Percentiles rank a stretch among this genome's conserved stretches.
Conservation (phyloP, 2,113 vertebrate species). For the Cyprinodon tularosa region DNA sequence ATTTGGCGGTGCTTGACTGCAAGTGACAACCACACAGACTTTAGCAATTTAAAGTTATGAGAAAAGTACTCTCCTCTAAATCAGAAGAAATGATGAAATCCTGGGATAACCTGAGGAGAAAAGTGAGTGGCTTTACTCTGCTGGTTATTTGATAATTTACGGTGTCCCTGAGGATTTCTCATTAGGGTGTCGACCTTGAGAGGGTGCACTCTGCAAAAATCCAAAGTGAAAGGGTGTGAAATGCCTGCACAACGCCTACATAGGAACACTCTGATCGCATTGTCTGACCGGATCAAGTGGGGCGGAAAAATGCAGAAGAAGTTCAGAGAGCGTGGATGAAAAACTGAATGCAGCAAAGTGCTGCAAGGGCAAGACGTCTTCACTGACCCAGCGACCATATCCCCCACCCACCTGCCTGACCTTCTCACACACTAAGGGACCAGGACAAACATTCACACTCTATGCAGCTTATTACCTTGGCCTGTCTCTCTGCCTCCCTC, state of each 20-base stretch:
- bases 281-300: slow-evolving; percentile 65
- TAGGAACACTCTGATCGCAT: slow-evolving; percentile 67
- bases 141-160: slow-evolving; percentile 72
- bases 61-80: background rate
- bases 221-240: slow-evolving; percentile 68
- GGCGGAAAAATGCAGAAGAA: slow-evolving; percentile 75
- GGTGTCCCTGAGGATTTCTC: slow-evolving; percentile 69
- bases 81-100: slow-evolving; percentile 32
- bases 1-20: slow-evolving; percentile 53
- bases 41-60: background rate
- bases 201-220: slow-evolving; percentile 73
- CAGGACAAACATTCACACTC: slow-evolving; percentile 40
- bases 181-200: slow-evolving; percentile 77
- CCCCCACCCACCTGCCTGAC: background rate
- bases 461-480: slow-evolving; percentile 67
- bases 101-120: slow-evolving; percentile 57
- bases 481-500: slow-evolving; percentile 61
- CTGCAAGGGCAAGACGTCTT: slow-evolving; percentile 68
- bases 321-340: slow-evolving; percentile 73
- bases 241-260: slow-evolving; percentile 51
- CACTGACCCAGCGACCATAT: slow-evolving; percentile 1
- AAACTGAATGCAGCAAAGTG: slow-evolving; percentile 65
- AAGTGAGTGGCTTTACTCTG: slow-evolving; percentile 52
- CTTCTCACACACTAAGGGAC: slow-evolving; percentile 5
- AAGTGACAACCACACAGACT: slow-evolving; percentile 48